phyloP scores from a whole-genome alignment of 2,797 vertebrate species.

The Oryzias dopingdopingensis region DNA sequence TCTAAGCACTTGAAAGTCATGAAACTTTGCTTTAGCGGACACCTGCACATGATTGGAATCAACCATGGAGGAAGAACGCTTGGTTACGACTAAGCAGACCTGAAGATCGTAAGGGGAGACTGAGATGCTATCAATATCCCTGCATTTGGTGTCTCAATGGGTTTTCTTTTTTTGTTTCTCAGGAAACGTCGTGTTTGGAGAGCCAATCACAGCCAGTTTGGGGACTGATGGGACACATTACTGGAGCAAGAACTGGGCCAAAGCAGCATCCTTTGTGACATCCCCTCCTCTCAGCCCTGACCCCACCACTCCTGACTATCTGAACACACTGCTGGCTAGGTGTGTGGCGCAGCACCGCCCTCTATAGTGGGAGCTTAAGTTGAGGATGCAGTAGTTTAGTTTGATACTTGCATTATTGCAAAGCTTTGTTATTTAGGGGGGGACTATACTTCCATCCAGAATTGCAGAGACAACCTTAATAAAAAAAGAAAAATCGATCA shows the following conservation, averaged over 20 bases:
- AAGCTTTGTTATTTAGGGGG: background rate
- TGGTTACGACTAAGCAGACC: no score
- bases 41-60: no score
- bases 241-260: constrained; percentile 99
- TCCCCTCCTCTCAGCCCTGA: constrained; percentile 96
- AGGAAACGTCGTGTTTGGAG: constrained; percentile 97
- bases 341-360: constrained; percentile 39
- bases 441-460: background rate
- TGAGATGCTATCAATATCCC: no score
- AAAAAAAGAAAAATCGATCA: no score
- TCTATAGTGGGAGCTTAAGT: background rate
- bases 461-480: no score
- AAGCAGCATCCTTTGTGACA: constrained; percentile 94
- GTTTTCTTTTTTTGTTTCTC: constrained; percentile 10
- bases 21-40: background rate
- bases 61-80: no score
- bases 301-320: constrained; percentile 95
- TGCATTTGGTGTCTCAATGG: no score
- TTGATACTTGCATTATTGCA: background rate
- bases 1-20: constrained; percentile 16
- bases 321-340: constrained; percentile 95
- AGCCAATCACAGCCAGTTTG: constrained; percentile 94
- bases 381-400: background rate
- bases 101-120: no score
- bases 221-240: constrained; percentile 97